Percentiles rank a stretch among this genome's conserved stretches.
Conservation (phyloP, 2,113 vertebrate species). For the Heterocephalus glaber region DNA sequence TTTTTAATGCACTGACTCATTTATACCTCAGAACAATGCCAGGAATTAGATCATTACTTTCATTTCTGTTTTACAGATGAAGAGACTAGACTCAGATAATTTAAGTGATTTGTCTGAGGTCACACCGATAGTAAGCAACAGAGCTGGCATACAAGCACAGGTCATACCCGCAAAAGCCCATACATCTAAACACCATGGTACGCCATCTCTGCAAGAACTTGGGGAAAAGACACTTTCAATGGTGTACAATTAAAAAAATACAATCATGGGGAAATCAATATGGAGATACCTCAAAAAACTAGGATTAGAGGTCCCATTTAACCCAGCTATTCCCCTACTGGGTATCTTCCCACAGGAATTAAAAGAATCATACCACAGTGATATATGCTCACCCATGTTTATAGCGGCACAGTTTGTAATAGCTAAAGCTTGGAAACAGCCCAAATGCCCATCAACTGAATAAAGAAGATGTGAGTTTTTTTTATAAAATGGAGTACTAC, state of each 20-base stretch:
- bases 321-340: too few relatives aligned
- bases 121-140: constrained; percentile 7
- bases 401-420: too few relatives aligned
- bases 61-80: background rate
- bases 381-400: too few relatives aligned
- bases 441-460: too few relatives aligned
- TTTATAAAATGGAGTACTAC: too few relatives aligned
- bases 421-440: too few relatives aligned
- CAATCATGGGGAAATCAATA: too few relatives aligned
- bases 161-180: background rate
- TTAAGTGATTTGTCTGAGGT: background rate
- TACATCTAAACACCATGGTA: background rate
- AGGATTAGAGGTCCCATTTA: too few relatives aligned
- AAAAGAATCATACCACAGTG: too few relatives aligned
- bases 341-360: too few relatives aligned
- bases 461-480: too few relatives aligned
- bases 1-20: background rate
- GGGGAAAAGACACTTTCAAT: background rate
- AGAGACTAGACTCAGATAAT: constrained; percentile 29
- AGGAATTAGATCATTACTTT: background rate
- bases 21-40: constrained; percentile 19
- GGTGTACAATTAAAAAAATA: background rate
- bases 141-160: background rate
- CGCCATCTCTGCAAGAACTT: background rate
- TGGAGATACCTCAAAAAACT: too few relatives aligned